Evolutionary conservation across 2,888 invertebrate species (phyloP).

Genomic region (Branchipolynoe longqiensis): DNA sequence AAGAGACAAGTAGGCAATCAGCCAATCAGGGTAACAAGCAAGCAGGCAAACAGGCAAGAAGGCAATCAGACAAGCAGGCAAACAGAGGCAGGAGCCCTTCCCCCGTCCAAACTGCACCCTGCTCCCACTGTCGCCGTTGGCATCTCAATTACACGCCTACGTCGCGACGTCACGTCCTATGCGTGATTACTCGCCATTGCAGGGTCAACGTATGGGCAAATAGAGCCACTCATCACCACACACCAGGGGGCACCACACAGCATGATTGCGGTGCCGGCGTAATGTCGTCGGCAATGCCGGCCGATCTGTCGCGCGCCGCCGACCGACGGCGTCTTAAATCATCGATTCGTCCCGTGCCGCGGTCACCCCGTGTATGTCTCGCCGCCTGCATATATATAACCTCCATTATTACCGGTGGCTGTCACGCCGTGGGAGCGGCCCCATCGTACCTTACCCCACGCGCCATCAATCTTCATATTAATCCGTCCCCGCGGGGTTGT

Average conservation of each 20-base stretch:
- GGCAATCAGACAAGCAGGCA: too few relatives aligned
- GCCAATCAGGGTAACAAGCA: too few relatives aligned
- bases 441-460: neutral
- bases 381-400: constrained; percentile 29
- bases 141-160: too few relatives aligned
- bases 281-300: constrained; percentile 20
- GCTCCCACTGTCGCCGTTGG: too few relatives aligned
- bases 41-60: too few relatives aligned
- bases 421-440: neutral
- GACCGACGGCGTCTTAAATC: constrained; percentile 36
- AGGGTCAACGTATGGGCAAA: neutral
- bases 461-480: constrained; percentile 21
- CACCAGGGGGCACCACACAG: neutral
- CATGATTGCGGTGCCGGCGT: neutral
- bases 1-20: too few relatives aligned
- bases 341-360: neutral
- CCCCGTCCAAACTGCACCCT: too few relatives aligned
- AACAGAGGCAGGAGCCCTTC: too few relatives aligned
- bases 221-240: neutral
- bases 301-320: neutral
- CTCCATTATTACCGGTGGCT: neutral
- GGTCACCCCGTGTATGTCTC: constrained; percentile 36
- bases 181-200: too few relatives aligned
- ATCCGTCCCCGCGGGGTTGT: neutral
- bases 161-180: too few relatives aligned